Evolutionary conservation across 2,888 invertebrate genomes (phyloP).

Genomic region (Tillus elongatus): DNA sequence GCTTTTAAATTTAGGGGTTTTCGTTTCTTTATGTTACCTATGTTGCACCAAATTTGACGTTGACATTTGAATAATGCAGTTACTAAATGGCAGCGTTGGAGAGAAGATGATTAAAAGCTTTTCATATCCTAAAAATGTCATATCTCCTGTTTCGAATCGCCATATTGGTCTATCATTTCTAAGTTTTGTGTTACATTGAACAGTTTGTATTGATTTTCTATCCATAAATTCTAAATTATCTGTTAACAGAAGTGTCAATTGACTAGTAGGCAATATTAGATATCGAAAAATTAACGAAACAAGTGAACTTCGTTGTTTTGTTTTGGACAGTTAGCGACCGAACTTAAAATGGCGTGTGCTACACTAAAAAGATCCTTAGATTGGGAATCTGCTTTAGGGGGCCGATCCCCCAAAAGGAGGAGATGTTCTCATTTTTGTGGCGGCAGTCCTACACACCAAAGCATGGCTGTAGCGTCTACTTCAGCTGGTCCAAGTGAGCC

Average conservation of each 20-base stretch:
- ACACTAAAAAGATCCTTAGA: conserved; percentile 90
- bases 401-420: conserved; percentile 79
- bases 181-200: conserved; percentile 17
- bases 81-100: too few species aligned
- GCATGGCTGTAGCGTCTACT: conserved; percentile 32
- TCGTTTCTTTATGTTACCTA: too few species aligned
- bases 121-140: too few species aligned
- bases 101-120: too few species aligned
- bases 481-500: conserved; percentile 43
- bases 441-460: conserved; percentile 47
- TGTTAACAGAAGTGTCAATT: conserved; percentile 8
- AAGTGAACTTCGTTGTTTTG: conserved; percentile 31
- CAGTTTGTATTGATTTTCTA: too few species aligned
- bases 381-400: conserved; percentile 85
- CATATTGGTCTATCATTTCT: conserved; percentile 32
- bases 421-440: conserved; percentile 86
- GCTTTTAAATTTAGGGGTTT: too few species aligned
- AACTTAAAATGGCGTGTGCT: conserved; percentile 87
- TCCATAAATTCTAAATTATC: too few species aligned
- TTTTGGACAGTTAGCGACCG: conserved; percentile 24
- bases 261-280: conserved; percentile 12
- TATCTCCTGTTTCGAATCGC: conserved; percentile 33
- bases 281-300: conserved; percentile 22
- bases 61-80: too few species aligned
- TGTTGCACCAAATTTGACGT: too few species aligned